phyloP scores from a whole-genome alignment of 1,140 invertebrate genomes.

The Drosophila guanche region DNA sequence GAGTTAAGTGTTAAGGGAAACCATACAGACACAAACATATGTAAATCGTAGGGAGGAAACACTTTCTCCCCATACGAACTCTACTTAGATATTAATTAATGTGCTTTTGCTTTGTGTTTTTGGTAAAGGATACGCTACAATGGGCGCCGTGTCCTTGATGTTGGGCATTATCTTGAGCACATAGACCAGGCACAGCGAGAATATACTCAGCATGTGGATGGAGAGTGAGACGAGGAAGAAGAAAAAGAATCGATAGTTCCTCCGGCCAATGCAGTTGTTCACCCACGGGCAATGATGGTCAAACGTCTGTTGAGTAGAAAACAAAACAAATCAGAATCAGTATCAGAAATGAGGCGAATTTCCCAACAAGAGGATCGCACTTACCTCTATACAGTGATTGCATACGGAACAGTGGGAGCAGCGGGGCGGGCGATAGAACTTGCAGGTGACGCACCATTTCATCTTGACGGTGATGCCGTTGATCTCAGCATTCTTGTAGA shows the following conservation, averaged over 20 bases:
- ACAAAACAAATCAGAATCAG: slow-evolving; percentile 22
- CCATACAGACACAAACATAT: slow-evolving; percentile 15
- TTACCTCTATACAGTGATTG: slow-evolving; percentile 99
- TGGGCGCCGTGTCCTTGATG: slow-evolving; percentile 91
- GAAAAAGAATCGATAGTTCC: slow-evolving; percentile 99
- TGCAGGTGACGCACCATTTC: slow-evolving; percentile 99
- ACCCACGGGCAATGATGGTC: slow-evolving; percentile 99
- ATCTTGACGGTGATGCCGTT: slow-evolving; percentile 99
- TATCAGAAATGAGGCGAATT: background rate
- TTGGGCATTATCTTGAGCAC: slow-evolving; percentile 93
- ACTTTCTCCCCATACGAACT: background rate
- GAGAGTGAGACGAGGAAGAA: slow-evolving; percentile 98
- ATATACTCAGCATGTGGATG: slow-evolving; percentile 98
- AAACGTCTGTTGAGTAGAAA: slow-evolving; percentile 93
- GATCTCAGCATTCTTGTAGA: slow-evolving; percentile 99
- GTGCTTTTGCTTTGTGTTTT: background rate
- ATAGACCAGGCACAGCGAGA: slow-evolving; percentile 95
- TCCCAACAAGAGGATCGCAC: slow-evolving; percentile 29
- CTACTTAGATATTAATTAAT: background rate
- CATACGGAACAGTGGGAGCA: slow-evolving; percentile 99
- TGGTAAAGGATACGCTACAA: slow-evolving; percentile 90
- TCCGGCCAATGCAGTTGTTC: slow-evolving; percentile 99
- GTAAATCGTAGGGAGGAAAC: background rate
- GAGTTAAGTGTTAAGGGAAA: slow-evolving; percentile 84
- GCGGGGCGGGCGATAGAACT: slow-evolving; percentile 99